phyloP scores from a whole-genome alignment of 2,888 invertebrate genomes.

The Caenorhabditis zanzibari region DNA sequence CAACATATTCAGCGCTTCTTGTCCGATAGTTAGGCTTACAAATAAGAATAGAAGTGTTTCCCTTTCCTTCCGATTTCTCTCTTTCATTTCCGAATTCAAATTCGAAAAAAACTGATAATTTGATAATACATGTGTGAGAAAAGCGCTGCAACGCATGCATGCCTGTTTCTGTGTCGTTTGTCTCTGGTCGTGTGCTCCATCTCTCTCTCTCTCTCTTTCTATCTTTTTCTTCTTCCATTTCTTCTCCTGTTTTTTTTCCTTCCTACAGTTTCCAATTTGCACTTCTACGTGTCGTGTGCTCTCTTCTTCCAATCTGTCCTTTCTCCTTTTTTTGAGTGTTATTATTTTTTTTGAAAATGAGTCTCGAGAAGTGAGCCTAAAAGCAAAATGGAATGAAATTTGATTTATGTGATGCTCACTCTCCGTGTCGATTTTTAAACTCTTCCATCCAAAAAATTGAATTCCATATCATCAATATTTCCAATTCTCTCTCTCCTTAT shows the following conservation, averaged over 20 bases:
- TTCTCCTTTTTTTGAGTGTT: constrained; percentile 36
- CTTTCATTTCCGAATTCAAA: constrained; percentile 9
- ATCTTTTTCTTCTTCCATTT: constrained; percentile 1
- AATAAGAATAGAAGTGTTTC: background rate
- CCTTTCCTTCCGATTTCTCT: background rate
- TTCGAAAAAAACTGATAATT: background rate
- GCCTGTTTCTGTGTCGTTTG: constrained; percentile 29
- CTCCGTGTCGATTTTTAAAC: background rate
- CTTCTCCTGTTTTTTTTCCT: constrained; percentile 18
- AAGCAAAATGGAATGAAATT: background rate
- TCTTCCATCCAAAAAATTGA: background rate
- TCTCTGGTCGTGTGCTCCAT: constrained; percentile 40
- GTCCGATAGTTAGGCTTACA: background rate
- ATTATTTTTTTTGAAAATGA: background rate
- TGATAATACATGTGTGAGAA: constrained; percentile 7
- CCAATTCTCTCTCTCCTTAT: background rate
- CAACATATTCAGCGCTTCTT: background rate
- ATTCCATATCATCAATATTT: background rate
- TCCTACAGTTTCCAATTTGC: constrained; percentile 38
- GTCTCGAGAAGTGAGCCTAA: constrained; percentile 4
- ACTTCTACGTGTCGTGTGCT: constrained; percentile 60
- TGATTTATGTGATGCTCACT: background rate
- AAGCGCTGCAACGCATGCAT: constrained; percentile 51
- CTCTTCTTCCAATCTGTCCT: constrained; percentile 38
- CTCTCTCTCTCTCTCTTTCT: constrained; percentile 31